Evolutionary conservation across 2,888 invertebrate species (phyloP), one percentile per base, ranked within the genome.

Genomic region (Trichogramma evanescens): DNA sequence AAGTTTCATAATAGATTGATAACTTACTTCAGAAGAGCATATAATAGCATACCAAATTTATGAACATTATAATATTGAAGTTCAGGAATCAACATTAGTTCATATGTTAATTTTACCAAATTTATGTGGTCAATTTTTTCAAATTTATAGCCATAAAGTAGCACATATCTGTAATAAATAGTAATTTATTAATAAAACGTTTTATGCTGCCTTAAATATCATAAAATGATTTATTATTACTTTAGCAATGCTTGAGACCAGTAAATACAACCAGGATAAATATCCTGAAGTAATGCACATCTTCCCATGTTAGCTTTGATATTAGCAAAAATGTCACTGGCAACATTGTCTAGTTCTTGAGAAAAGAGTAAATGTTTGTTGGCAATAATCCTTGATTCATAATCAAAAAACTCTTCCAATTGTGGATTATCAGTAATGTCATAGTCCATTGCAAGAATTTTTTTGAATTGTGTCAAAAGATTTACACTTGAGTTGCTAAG

Each of bases 61-160:
- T 54, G 8, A 10, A 64, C 13, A 7, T 50, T 45, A 9, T 50
- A 13, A 41, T 56, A 13, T 42, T 64, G 50, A 60, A 93, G 80
- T 68, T 89, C 85, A 49, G 90, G 88, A 69, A 89, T 87, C 8
- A 85, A 84, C 42, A 91, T 78, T 63, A 93, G 78, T 72, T 94
- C 89, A 76, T 88, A 89, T 58, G 89, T 82, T 59, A 95, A 76
- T 71, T 91, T 88, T 52, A 95, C 85, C 54, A 96, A 82, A 10
- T 83, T 79, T 54, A 95, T 82, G 75, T 96, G 95, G 74, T 95
- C 95, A 67, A 91, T 89, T 77, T 95, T 95, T 1, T 89, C 87
- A 78, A 96, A 94, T 75, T 91, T 91, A 65, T 89, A 77, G 5
- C 93, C 93, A 80, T 93, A 92, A 62, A 93, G 80, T 70, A 86